Evolutionary conservation across 2,797 vertebrate species (phyloP).

Genomic region (Rhinoraja longicauda): DNA sequence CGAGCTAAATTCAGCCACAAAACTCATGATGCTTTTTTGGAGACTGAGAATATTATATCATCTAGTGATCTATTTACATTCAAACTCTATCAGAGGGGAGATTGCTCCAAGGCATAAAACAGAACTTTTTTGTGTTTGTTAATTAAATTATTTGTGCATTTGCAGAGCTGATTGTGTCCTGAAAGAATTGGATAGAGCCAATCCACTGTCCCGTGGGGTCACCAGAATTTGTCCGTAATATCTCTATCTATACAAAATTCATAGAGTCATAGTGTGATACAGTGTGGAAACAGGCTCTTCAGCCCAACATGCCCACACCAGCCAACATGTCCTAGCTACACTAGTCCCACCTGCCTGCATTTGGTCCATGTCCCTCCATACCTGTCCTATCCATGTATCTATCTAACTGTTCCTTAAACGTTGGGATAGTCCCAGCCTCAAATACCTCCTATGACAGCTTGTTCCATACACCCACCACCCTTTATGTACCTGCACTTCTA

Average conservation of each 20-base stretch:
- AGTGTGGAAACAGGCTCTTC: no score
- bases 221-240: not conserved
- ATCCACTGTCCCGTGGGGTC: not conserved
- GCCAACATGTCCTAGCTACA: no score
- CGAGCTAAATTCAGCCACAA: not conserved
- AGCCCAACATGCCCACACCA: no score
- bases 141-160: not conserved
- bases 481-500: no score
- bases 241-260: not conserved
- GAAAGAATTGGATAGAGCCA: not conserved
- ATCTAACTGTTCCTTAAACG: no score
- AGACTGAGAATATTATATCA: not conserved
- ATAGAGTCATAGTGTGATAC: no score
- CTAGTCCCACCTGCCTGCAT: no score
- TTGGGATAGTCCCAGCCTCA: no score
- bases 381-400: no score
- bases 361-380: no score
- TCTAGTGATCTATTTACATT: conserved; percentile 22
- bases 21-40: not conserved
- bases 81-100: conserved; percentile 1
- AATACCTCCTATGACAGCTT: no score
- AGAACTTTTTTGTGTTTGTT: not conserved
- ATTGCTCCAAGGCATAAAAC: not conserved
- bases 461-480: no score
- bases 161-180: not conserved